Evolutionary conservation across 2,113 vertebrate genomes (phyloP).

Genomic region (Peromyscus maniculatus): DNA sequence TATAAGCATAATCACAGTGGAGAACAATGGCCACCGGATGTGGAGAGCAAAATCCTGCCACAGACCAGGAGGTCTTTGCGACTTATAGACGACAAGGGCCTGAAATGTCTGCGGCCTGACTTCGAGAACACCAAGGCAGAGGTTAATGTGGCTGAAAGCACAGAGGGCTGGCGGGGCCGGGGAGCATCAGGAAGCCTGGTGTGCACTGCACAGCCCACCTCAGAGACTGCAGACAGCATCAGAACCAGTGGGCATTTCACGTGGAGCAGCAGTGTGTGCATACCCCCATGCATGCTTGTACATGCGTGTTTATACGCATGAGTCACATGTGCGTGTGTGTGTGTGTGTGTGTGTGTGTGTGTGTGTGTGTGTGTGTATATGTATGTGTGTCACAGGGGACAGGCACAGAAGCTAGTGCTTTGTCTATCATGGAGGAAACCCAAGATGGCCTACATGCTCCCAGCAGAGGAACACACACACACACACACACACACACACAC

Average conservation of each 20-base stretch:
- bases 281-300: background rate
- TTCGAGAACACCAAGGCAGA: background rate
- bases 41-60: no score
- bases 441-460: background rate
- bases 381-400: background rate
- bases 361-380: background rate
- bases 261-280: background rate
- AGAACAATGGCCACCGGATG: background rate
- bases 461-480: background rate
- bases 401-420: background rate
- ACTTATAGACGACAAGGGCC: background rate
- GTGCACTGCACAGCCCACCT: background rate
- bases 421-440: fast-evolving
- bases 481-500: no score
- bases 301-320: background rate
- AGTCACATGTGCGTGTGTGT: background rate
- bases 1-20: background rate
- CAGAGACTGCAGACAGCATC: background rate
- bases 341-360: no score
- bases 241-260: background rate
- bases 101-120: background rate
- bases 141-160: background rate
- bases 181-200: background rate
- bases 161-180: no score
- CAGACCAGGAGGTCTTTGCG: background rate